phyloP scores from a whole-genome alignment of 2,797 vertebrate species.

The Geotrypetes seraphini region DNA sequence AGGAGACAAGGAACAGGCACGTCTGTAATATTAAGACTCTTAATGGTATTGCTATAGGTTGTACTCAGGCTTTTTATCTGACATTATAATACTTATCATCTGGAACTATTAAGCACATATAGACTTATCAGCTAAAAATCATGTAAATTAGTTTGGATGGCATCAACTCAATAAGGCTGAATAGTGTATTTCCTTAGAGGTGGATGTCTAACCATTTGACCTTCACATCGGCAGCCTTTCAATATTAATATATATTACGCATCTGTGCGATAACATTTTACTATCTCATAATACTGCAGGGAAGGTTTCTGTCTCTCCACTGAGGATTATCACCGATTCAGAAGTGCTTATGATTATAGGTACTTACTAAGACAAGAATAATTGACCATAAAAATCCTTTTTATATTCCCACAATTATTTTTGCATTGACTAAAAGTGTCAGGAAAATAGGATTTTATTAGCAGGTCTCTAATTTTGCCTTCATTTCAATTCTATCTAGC shows the following conservation, averaged over 20 bases:
- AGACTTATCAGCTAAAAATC: slow-evolving; percentile 45
- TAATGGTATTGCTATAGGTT: slow-evolving; percentile 33
- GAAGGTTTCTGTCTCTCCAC: slow-evolving; percentile 44
- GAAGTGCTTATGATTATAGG: slow-evolving; percentile 55
- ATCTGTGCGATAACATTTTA: slow-evolving; percentile 49
- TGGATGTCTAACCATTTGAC: slow-evolving; percentile 41
- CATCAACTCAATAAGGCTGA: slow-evolving; percentile 45
- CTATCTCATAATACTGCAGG: slow-evolving; percentile 52
- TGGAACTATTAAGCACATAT: slow-evolving; percentile 35
- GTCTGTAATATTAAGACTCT: too few species aligned
- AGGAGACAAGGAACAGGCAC: too few species aligned
- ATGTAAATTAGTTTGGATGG: slow-evolving; percentile 54
- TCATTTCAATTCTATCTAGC: slow-evolving; percentile 36
- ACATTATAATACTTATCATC: slow-evolving; percentile 47
- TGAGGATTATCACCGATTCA: slow-evolving; percentile 55
- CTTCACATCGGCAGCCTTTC: slow-evolving; percentile 49
- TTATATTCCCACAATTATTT: slow-evolving; percentile 71
- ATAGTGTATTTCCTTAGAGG: slow-evolving; percentile 31
- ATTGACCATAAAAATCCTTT: slow-evolving; percentile 68
- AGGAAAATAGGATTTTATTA: slow-evolving; percentile 60
- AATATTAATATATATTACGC: slow-evolving; percentile 62
- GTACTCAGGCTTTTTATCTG: slow-evolving; percentile 39
- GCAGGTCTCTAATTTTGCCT: slow-evolving; percentile 47
- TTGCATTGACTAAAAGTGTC: slow-evolving; percentile 67
- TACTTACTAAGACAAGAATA: slow-evolving; percentile 67